Evolutionary conservation across 2,113 vertebrate species (phyloP).

Genomic region (Elaphurus davidianus): DNA sequence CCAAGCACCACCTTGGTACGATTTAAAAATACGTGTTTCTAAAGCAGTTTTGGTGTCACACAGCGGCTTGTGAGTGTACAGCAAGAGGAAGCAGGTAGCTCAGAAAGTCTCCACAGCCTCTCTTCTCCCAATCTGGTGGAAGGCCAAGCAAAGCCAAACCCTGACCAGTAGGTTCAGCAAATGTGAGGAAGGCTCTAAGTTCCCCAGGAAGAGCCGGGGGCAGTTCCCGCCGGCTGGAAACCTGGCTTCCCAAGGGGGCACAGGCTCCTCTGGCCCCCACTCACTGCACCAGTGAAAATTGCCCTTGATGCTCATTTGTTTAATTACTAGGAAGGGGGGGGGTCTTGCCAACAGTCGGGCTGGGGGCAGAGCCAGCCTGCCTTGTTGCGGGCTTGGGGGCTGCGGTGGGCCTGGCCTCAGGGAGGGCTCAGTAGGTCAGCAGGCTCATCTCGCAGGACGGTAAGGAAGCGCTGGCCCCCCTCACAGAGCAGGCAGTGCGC

Average conservation of each 20-base stretch:
- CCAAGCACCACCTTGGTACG: not conserved
- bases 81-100: not conserved
- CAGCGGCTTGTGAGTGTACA: not conserved
- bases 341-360: not conserved
- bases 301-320: not conserved
- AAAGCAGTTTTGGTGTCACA: not conserved
- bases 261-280: not conserved
- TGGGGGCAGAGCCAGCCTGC: not conserved
- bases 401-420: not conserved
- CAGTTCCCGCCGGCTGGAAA: too few relatives aligned
- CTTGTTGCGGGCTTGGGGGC: not conserved
- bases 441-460: constrained; percentile 86
- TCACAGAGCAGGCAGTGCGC: constrained; percentile 89
- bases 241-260: not conserved
- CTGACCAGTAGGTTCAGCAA: not conserved
- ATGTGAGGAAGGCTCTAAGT: not conserved
- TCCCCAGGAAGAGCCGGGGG: not conserved
- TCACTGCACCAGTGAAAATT: not conserved
- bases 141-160: not conserved
- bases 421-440: constrained; percentile 75
- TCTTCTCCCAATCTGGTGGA: not conserved
- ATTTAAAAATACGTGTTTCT: not conserved
- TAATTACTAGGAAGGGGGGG: not conserved
- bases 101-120: not conserved
- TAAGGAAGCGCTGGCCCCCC: constrained; percentile 86